Conservation (phyloP, 2,888 invertebrate species). For the Tetranychus piercei region DNA sequence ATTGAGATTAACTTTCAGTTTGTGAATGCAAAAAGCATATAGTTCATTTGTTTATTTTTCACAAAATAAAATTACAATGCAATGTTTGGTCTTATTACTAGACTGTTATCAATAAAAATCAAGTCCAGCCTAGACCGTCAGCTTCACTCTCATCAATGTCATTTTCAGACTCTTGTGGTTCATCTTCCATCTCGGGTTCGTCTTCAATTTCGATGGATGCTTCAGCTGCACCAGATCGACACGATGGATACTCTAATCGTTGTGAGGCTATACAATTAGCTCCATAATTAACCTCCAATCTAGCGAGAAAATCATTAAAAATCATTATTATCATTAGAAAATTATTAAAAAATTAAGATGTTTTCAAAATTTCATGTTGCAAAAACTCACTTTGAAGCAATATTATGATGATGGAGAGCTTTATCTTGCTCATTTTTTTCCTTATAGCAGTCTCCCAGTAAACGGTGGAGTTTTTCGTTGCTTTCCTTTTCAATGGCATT, state of each 20-base stretch:
- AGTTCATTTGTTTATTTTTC: too few species aligned
- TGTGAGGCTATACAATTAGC: constrained; percentile 8
- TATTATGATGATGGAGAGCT: constrained; percentile 48
- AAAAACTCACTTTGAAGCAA: constrained; percentile 42
- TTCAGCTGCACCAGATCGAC: constrained; percentile 5
- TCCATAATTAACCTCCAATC: constrained; percentile 23
- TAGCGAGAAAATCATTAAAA: background rate
- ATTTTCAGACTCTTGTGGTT: constrained; percentile 31
- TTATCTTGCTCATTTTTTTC: constrained; percentile 46
- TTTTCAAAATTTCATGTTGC: background rate
- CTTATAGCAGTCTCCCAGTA: constrained; percentile 45
- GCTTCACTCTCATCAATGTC: constrained; percentile 33
- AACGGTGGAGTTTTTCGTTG: constrained; percentile 45
- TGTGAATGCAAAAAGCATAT: too few species aligned
- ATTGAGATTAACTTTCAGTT: too few species aligned
- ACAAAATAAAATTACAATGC: too few species aligned
- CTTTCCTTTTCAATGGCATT: constrained; percentile 46
- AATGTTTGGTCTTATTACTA: background rate
- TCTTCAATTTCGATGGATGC: constrained; percentile 27
- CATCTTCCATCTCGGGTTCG: constrained; percentile 27
- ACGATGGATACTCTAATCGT: constrained; percentile 12
- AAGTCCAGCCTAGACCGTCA: constrained; percentile 29
- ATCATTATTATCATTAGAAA: background rate
- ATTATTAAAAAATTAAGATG: background rate
- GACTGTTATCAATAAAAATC: background rate